Evolutionary conservation across 2,113 vertebrate genomes (phyloP).

Genomic region (Phalacrocorax pelagicus): DNA sequence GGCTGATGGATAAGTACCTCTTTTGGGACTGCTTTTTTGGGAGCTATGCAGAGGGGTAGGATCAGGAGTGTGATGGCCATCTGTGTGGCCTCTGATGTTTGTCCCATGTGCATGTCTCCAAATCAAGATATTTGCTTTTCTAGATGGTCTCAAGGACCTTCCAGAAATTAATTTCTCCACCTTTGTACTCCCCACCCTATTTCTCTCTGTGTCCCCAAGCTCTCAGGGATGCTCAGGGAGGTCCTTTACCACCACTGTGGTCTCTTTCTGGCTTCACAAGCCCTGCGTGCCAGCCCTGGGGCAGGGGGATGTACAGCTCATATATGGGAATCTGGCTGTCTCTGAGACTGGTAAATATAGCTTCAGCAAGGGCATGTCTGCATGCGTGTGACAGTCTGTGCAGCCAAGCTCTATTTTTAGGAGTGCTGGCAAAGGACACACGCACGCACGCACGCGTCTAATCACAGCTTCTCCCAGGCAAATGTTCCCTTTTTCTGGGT

Average conservation of each 20-base stretch:
- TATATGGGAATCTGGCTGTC: neutral
- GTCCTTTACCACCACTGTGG: neutral
- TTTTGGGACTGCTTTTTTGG: neutral
- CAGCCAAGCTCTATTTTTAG: conserved; percentile 62
- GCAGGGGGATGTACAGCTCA: neutral
- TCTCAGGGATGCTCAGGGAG: neutral
- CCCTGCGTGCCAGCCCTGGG: neutral
- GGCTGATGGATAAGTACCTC: neutral
- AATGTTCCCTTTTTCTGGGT: conserved; percentile 9
- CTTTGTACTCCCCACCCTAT: neutral
- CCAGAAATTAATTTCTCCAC: neutral
- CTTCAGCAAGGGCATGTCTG: conserved; percentile 12
- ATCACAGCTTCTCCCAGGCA: conserved; percentile 29
- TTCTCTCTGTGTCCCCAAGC: rapidly evolving
- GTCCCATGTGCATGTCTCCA: rapidly evolving
- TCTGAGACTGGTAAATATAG: conserved; percentile 18
- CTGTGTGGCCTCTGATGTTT: neutral
- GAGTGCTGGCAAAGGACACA: neutral
- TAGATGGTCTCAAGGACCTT: neutral
- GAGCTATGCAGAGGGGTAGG: neutral
- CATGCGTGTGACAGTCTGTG: conserved; percentile 42
- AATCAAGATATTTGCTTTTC: neutral
- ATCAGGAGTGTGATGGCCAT: neutral
- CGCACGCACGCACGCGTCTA: neutral
- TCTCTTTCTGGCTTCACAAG: rapidly evolving